phyloP scores from a whole-genome alignment of 1,140 invertebrate species.

The Scylla paramamosain region DNA sequence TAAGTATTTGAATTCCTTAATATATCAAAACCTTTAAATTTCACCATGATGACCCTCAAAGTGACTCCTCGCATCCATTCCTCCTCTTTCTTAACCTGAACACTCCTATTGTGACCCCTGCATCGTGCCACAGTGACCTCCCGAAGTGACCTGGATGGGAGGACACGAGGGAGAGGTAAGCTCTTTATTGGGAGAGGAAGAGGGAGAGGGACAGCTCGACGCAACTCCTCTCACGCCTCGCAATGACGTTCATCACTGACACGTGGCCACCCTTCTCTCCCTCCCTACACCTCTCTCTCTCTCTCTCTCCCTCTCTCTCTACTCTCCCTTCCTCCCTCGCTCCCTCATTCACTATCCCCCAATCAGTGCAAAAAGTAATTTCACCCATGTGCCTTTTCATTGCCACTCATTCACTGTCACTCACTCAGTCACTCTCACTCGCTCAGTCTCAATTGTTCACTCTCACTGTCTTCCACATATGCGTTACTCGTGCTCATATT shows the following conservation, averaged over 20 bases:
- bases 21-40: too few species aligned
- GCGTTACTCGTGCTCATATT: not conserved
- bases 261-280: not conserved
- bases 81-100: not conserved
- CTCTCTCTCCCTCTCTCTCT: not conserved
- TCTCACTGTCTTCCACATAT: not conserved
- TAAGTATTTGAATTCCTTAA: too few species aligned
- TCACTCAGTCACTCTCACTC: slow-evolving; percentile 16
- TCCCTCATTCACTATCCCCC: not conserved
- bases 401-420: not conserved
- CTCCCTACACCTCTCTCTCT: not conserved
- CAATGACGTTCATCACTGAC: slow-evolving; percentile 10
- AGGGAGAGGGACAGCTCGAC: not conserved
- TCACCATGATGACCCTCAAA: not conserved
- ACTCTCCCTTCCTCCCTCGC: not conserved
- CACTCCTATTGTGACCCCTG: not conserved
- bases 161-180: not conserved
- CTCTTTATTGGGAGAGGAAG: not conserved
- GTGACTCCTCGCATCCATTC: not conserved
- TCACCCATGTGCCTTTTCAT: not conserved
- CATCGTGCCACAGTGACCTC: not conserved
- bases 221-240: slow-evolving; percentile 30
- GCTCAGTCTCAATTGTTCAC: not conserved
- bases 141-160: not conserved
- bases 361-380: slow-evolving; percentile 8